Evolutionary conservation across 2,797 vertebrate species (phyloP), one percentile per base, ranked within the genome.

Genomic region (Halcyon badia): DNA sequence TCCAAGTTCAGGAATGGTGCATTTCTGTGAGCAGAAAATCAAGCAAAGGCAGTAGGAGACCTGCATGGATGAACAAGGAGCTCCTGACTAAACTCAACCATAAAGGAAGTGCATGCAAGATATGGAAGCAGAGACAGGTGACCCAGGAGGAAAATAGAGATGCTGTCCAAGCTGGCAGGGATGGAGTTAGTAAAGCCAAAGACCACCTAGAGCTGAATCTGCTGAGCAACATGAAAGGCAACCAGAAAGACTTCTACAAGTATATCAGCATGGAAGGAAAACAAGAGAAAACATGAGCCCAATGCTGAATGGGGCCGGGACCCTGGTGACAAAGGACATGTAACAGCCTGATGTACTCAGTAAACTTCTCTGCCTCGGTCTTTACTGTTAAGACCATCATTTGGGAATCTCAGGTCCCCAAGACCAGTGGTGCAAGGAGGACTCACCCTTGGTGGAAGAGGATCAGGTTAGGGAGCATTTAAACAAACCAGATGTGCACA

Each of bases 401-500:
- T 61, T 33, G 21, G 26, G 22, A 89, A 66, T 46, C 28, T 20
- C 18, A 28, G 9, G 21, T 73, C 31, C 14, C 11, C 49, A 42
- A 81, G 42, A 28, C 9, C 42, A 49, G 33, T 57, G 31, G 42
- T 77, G 28, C 41, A 73, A 52, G 22, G 24, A 75, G 39, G 30
- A 35, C 37, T 52, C 17, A 12, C 7, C 54, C 14, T 31, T 58
- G 35, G 52, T 54, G 42, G 42, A 57, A 60, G 46, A 58, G 39
- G n/a, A 49, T 21, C 51, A 11, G 35, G 16, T 42, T 26, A 48
- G 65, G 66, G 79, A 66, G 25, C 35, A 9, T 4, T 88, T 69
- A 30, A 64, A 35, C 14, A 28, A 30, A 30, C 1, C 0, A 20
- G 61, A 51, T 0, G 0, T 17, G 26, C 31, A 19, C 31, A 33